These are phyloP conservation scores for Vombatus ursinus DNA, from an alignment of 2,113 vertebrate species.

Conservation along the genomic window DNA sequence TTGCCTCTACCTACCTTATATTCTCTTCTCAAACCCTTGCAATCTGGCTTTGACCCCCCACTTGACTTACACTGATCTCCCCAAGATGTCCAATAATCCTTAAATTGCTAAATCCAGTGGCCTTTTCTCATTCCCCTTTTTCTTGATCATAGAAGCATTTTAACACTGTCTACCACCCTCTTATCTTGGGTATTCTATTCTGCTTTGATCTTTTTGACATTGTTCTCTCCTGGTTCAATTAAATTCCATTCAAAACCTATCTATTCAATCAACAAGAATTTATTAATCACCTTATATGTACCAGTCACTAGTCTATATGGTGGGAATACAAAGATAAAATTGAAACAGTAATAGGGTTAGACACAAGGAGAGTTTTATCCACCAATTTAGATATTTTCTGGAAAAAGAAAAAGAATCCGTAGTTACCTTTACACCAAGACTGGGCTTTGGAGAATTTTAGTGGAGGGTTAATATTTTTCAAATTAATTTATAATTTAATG, in stretches of 20 bases:
- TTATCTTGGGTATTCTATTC: not conserved
- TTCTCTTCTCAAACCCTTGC: no score
- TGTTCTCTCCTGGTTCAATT: not conserved
- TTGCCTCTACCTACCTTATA: not conserved
- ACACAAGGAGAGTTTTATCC: not conserved
- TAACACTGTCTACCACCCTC: not conserved
- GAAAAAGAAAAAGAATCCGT: not conserved
- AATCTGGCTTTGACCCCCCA: no score
- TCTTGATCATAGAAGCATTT: not conserved
- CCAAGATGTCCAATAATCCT: not conserved
- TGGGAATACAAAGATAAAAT: not conserved
- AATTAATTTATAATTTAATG: not conserved
- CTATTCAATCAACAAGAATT: not conserved
- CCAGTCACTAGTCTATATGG: not conserved
- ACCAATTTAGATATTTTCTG: no score
- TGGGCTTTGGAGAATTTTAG: not conserved
- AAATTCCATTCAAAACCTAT: not conserved
- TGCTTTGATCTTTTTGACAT: not conserved
- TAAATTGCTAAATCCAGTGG: not conserved
- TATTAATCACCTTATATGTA: not conserved
- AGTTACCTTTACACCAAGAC: not conserved
- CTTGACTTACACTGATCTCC: not conserved
- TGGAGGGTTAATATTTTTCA: not conserved
- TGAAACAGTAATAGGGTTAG: not conserved
- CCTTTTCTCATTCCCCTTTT: not conserved